Base-by-base conservation (phyloP, 2,113 vertebrate genomes). In the Ciconia stormi region DNA sequence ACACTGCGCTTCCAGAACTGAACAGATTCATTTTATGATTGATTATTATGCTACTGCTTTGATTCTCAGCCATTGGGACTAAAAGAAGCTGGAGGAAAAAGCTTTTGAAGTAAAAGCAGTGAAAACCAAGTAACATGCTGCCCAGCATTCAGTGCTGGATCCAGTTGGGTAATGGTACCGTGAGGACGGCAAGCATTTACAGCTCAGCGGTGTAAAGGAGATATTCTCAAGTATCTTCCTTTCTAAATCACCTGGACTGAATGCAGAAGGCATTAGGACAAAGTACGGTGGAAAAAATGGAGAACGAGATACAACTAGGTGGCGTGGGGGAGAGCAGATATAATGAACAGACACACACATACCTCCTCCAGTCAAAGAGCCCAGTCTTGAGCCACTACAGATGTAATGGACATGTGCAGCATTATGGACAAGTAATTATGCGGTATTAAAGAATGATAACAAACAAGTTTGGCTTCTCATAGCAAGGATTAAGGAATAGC, bases 351-450 rank as follows among this genome's bases (percentile, higher is more conserved):
- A 20, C 66, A 56, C 44, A 11, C 22, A 21, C 21, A 8, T 13
- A 27, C 58, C 55, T 87, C 72, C 59, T 84, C 67, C 83, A 62
- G 82, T 18, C 72, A 52, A 12, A 61, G 61, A 73, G 50, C 63
- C 38, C 76, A 4, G 16, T 18, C n/a, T 3, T 3, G 36, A 94
- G 58, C 79, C 74, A 40, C 55, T 52, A 11, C 0, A 0, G 38
- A 22, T 59, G 30, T 42, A 29, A 67, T 1, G 6, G 80, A 9
- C 46, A 2, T 0, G 11, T 3, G 9, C 20, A 1, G 29, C 42
- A 72, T 4, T 36, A 65, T 2, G 13, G n/a, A 34, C 32, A 59
- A 36, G 19, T 62, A 84, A 91, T 1, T 50, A 82, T 12, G 38
- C 8, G 26, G 20, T 44, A 63, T n/a, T 36, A 55, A 71, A 63